Evolutionary conservation across 2,797 vertebrate genomes (phyloP), one percentile per base, ranked within the genome.

Genomic region (Esox lucius): DNA sequence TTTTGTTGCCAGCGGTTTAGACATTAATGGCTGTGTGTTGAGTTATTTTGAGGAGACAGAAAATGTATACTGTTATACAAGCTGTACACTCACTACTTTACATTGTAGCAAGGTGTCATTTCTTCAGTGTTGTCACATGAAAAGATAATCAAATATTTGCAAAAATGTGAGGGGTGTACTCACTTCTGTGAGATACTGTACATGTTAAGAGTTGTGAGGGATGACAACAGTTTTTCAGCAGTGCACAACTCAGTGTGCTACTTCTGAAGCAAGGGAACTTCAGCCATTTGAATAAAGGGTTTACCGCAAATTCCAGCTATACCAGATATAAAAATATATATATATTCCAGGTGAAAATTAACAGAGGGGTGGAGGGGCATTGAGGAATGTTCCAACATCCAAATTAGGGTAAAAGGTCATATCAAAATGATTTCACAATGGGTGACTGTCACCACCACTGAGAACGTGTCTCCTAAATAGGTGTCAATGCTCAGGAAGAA

Each of bases 381-480:
- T 19, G 8, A 19, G 33, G 42, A 28, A 64, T 64, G 61, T 64
- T 28, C 61, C 26, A 15, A 64, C 68, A 49, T 49, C 48, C 51
- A 59, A 75, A 79, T 80, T 15, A 68, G 33, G 33, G 11, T 46
- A 9, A 26, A 39, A 49, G 35, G 65, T 8, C 2, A 42, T 33
- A 51, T 67, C 33, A 70, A 70, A 70, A 48, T 8, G 11, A 72
- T 78, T 71, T 82, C 80, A 80, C 78, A 80, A 71, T 71, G 67
- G n/a, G 72, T 71, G 71, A 61, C 79, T 73, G 76, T 72, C 51
- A 74, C 73, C 24, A 75, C 72, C 75, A 78, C 73, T 62, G 42
- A 74, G 35, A 81, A 82, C 49, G 53, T 31, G 70, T 39, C 75
- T 82, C 78, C 79, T 83, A 85, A 87, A 88, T 84, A 87, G 84